Conservation (phyloP, 2,113 vertebrate species). For the Castor canadensis region DNA sequence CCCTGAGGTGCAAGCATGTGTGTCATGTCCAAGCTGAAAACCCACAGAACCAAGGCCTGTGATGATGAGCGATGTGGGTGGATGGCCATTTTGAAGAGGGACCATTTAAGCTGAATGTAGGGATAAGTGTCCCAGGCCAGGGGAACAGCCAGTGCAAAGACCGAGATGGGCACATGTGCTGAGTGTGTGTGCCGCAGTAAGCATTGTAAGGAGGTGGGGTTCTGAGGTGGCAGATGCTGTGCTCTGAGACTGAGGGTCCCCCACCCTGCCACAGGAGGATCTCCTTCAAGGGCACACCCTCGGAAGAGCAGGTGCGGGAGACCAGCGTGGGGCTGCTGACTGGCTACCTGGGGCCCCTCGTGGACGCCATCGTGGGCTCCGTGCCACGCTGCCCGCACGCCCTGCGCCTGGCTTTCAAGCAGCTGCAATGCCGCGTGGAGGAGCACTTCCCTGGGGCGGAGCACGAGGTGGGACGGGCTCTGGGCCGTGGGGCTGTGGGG, state of each 20-base stretch:
- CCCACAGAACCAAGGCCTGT: background rate
- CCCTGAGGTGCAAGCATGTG: background rate
- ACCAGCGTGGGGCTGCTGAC: constrained; percentile 93
- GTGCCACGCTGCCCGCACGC: constrained; percentile 88
- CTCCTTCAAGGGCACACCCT: constrained; percentile 90
- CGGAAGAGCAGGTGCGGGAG: constrained; percentile 88
- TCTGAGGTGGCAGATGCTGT: background rate
- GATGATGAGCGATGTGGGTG: too few relatives aligned
- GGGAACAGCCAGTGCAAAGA: background rate
- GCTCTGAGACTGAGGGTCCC: background rate
- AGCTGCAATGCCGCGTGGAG: constrained; percentile 88
- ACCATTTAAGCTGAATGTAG: background rate
- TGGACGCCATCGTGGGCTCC: constrained; percentile 90
- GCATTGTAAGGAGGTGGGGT: too few relatives aligned
- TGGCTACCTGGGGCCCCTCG: constrained; percentile 88
- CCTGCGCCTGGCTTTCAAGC: constrained; percentile 92
- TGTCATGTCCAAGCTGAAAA: background rate
- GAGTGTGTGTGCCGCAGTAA: fast-evolving
- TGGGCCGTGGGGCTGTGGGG: too few relatives aligned
- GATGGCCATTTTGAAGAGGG: background rate
- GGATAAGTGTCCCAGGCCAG: background rate
- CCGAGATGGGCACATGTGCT: background rate
- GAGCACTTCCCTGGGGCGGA: constrained; percentile 86
- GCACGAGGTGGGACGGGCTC: constrained; percentile 85
- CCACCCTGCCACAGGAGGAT: constrained; percentile 85